Conservation (phyloP, 2,888 invertebrate species). For the Ophraella communa region DNA sequence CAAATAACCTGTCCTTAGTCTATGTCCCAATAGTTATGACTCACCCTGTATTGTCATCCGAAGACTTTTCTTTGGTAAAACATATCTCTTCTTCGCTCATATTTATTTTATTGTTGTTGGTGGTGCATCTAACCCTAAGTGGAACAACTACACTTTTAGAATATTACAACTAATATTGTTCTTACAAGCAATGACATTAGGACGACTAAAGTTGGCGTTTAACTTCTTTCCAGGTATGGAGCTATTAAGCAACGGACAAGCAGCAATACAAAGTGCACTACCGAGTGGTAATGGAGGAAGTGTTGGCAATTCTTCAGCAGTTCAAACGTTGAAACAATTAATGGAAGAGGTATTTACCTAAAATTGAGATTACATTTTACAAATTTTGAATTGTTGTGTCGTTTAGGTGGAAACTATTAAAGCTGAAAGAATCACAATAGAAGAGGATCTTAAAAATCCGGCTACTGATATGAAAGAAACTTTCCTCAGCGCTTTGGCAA, state of each 20-base stretch:
- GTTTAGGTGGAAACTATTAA: conserved; percentile 80
- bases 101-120: too few relatives aligned
- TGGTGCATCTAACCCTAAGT: too few relatives aligned
- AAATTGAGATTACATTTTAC: neutral
- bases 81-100: too few relatives aligned
- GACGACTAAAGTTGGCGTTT: neutral
- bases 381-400: conserved; percentile 2
- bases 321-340: conserved; percentile 71
- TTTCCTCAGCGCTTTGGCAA: conserved; percentile 77
- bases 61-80: too few relatives aligned
- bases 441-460: conserved; percentile 82
- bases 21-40: too few relatives aligned
- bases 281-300: conserved; percentile 67
- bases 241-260: conserved; percentile 78
- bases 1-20: too few relatives aligned
- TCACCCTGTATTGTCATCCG: too few relatives aligned
- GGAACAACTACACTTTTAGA: too few relatives aligned
- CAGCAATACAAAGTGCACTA: conserved; percentile 72
- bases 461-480: conserved; percentile 82
- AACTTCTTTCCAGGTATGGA: conserved; percentile 70
- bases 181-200: too few relatives aligned
- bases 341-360: conserved; percentile 72
- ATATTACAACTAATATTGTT: too few relatives aligned
- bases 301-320: conserved; percentile 67
- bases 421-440: conserved; percentile 88